Conservation (phyloP, 64 coral and sea anemone genomes). For the Actinia equina region DNA sequence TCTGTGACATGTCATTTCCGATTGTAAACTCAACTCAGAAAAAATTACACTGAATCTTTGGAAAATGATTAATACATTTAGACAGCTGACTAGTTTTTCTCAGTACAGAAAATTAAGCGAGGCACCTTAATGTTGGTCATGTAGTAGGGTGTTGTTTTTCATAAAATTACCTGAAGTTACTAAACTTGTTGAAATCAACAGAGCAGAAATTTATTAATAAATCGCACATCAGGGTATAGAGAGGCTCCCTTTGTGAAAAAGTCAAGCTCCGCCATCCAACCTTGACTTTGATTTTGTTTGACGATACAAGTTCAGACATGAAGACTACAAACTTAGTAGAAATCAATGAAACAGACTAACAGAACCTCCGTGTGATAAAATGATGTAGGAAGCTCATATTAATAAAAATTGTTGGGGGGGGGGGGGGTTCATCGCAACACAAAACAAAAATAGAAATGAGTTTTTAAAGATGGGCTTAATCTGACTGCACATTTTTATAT, state of each 20-base stretch:
- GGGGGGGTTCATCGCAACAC: not conserved
- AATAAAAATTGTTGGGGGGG: not conserved
- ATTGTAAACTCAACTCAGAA: not conserved
- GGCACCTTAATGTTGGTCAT: not conserved
- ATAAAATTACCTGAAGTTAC: not conserved
- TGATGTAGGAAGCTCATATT: not conserved
- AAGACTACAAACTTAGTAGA: no score
- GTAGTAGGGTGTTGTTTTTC: not conserved
- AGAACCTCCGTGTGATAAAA: no score
- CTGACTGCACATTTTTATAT: no score
- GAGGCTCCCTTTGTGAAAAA: not conserved
- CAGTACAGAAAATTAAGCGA: no score
- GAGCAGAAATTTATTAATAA: slow-evolving; percentile 4
- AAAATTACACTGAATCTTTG: not conserved
- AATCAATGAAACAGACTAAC: no score
- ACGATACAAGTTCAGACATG: no score
- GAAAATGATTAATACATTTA: not conserved
- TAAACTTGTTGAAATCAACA: not conserved
- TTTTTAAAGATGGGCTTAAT: not conserved
- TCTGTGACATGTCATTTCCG: not conserved
- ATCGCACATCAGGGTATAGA: not conserved
- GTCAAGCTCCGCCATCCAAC: not conserved
- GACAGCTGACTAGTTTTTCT: no score
- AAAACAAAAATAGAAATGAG: not conserved
- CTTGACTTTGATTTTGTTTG: not conserved